A percentile compares a stretch with the other conserved stretches of the same genome.
Evolutionary conservation across 37 sponge, comb jelly and placozoan genomes (phyloP).

Genomic region (Beroe forskalii): DNA sequence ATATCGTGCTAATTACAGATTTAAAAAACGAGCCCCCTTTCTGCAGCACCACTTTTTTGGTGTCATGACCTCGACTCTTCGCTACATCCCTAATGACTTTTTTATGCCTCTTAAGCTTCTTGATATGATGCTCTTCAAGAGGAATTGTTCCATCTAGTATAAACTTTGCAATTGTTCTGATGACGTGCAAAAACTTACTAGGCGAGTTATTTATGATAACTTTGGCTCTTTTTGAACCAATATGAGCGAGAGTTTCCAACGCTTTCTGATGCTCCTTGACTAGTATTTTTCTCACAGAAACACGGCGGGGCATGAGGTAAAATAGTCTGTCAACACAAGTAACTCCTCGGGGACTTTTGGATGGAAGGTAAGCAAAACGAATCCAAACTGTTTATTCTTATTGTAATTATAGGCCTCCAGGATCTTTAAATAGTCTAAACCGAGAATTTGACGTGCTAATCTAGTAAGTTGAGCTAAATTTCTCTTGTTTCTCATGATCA

Average conservation of each 20-base stretch:
- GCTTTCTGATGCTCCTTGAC: neutral
- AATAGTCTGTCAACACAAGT: neutral
- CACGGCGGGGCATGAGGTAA: slow-evolving; percentile 30
- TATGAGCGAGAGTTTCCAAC: too few relatives aligned
- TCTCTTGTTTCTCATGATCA: slow-evolving; percentile 21
- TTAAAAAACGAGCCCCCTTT: slow-evolving; percentile 1
- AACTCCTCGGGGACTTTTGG: slow-evolving; percentile 30
- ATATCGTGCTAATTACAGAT: neutral
- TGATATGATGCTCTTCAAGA: neutral
- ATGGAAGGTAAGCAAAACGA: slow-evolving; percentile 12
- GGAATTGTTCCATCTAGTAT: slow-evolving; percentile 15
- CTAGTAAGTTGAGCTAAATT: too few relatives aligned
- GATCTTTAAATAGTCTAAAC: neutral
- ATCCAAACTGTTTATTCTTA: too few relatives aligned
- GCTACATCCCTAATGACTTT: neutral
- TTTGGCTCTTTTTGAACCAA: too few relatives aligned
- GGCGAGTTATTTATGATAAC: slow-evolving; percentile 20
- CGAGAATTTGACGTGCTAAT: slow-evolving; percentile 50
- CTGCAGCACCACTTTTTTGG: neutral
- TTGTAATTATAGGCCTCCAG: slow-evolving; percentile 40
- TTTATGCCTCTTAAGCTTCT: neutral
- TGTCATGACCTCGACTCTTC: neutral
- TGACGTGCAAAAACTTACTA: neutral
- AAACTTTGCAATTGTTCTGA: neutral
- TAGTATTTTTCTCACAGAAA: neutral